A percentile compares a stretch with the other conserved stretches of the same genome.
Conservation (phyloP, 2,113 vertebrate genomes). For the Myrmecophaga tridactyla region DNA sequence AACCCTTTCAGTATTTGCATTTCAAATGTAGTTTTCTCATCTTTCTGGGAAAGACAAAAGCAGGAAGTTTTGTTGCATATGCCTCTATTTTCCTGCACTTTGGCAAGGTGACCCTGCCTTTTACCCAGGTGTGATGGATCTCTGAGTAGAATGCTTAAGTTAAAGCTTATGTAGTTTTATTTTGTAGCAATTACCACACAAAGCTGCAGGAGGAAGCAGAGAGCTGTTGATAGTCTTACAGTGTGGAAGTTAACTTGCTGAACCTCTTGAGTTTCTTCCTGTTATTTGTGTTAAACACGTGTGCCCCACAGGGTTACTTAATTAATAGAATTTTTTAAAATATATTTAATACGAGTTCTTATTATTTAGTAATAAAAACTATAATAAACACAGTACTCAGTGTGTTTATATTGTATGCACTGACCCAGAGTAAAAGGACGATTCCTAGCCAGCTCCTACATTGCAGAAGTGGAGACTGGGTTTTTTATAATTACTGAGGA, state of each 20-base stretch:
- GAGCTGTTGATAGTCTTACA: conserved; percentile 44
- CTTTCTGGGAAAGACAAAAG: not conserved
- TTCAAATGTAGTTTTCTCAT: not conserved
- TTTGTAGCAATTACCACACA: conserved; percentile 61
- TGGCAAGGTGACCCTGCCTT: not conserved
- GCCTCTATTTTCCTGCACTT: not conserved
- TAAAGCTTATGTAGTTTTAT: not conserved
- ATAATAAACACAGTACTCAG: not conserved
- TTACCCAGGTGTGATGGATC: not conserved
- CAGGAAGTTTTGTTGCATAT: not conserved
- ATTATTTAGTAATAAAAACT: not conserved
- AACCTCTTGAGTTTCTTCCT: not conserved
- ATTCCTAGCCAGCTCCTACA: not conserved
- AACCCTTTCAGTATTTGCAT: not conserved
- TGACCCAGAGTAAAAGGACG: not conserved
- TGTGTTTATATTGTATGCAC: not conserved
- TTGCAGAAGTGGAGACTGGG: not conserved
- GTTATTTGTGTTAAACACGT: not conserved
- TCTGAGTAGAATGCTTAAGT: not conserved
- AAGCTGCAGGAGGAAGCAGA: conserved; percentile 81
- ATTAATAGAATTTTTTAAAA: not conserved
- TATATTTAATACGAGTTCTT: not conserved
- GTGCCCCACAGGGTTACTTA: not conserved
- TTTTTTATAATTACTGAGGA: not conserved
- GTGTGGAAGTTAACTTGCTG: not conserved